Evolutionary conservation across 1,140 invertebrate species (phyloP).

Genomic region (Drosophila grimshawi): DNA sequence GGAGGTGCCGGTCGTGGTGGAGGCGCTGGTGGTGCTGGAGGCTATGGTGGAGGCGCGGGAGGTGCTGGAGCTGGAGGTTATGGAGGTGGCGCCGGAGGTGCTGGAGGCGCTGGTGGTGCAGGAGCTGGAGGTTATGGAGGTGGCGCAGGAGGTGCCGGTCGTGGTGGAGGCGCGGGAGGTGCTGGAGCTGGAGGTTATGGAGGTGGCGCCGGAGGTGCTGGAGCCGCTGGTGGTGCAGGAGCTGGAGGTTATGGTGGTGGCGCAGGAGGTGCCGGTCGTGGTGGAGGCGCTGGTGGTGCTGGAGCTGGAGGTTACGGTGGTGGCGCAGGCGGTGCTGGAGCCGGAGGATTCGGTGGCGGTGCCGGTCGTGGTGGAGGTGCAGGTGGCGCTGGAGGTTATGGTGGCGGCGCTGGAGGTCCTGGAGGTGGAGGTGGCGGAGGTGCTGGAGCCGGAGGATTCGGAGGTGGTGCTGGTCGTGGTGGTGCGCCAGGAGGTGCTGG

Average conservation of each 20-base stretch:
- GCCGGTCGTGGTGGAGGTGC: slow-evolving; percentile 36
- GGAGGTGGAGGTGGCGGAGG: slow-evolving; percentile 77
- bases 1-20: slow-evolving; percentile 54
- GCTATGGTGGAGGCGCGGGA: slow-evolving; percentile 62
- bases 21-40: slow-evolving; percentile 72
- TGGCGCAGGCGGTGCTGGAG: slow-evolving; percentile 81
- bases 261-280: slow-evolving; percentile 36
- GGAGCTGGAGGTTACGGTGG: slow-evolving; percentile 49
- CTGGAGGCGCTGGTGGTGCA: not conserved
- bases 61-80: slow-evolving; percentile 44
- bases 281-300: slow-evolving; percentile 47
- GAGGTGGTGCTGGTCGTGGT: slow-evolving; percentile 84
- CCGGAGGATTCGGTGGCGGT: slow-evolving; percentile 64
- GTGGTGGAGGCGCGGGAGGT: slow-evolving; percentile 77
- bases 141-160: slow-evolving; percentile 24
- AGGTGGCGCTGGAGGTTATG: slow-evolving; percentile 52
- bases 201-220: slow-evolving; percentile 76
- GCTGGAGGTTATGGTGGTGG: slow-evolving; percentile 54
- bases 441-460: slow-evolving; percentile 82
- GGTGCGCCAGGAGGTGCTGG: slow-evolving; percentile 72
- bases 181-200: slow-evolving; percentile 84
- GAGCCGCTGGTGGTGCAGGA: slow-evolving; percentile 34
- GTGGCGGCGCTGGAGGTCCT: not conserved
- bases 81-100: slow-evolving; percentile 14
- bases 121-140: not conserved